These are phyloP conservation scores for Zygaena filipendulae DNA, from an alignment of 2,888 invertebrate species.

Conservation along the genomic window DNA sequence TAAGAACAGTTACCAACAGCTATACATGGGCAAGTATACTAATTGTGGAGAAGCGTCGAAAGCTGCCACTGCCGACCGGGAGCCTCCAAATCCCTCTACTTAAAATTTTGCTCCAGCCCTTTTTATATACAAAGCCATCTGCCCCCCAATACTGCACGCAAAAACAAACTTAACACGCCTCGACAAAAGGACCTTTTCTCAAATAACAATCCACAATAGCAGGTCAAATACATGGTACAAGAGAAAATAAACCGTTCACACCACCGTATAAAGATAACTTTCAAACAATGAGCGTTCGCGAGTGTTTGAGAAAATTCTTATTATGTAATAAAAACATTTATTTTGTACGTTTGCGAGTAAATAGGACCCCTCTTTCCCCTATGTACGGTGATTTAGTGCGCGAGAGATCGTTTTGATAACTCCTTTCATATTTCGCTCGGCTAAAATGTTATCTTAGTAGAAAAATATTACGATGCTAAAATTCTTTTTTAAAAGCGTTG, in stretches of 20 bases:
- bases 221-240: no score
- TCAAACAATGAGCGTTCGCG: conserved; percentile 23
- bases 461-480: conserved; percentile 44
- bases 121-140: conserved; percentile 53
- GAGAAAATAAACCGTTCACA: neutral
- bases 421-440: conserved; percentile 62
- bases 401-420: conserved; percentile 65
- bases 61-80: conserved; percentile 28
- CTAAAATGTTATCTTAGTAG: conserved; percentile 59
- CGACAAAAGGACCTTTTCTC: no score
- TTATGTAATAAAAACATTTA: conserved; percentile 69
- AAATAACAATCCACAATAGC: no score
- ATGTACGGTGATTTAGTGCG: conserved; percentile 65
- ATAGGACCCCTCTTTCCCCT: conserved; percentile 62
- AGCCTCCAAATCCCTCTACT: conserved; percentile 59
- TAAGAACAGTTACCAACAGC: neutral
- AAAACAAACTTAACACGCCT: no score
- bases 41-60: conserved; percentile 26
- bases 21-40: conserved; percentile 3
- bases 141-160: no score
- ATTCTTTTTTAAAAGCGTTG: conserved; percentile 38
- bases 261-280: conserved; percentile 19
- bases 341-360: conserved; percentile 65
- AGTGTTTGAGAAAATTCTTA: conserved; percentile 61
- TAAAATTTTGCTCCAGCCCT: conserved; percentile 61